phyloP scores from a whole-genome alignment of 2,113 vertebrate genomes.

The Zosterops hypoxanthus region DNA sequence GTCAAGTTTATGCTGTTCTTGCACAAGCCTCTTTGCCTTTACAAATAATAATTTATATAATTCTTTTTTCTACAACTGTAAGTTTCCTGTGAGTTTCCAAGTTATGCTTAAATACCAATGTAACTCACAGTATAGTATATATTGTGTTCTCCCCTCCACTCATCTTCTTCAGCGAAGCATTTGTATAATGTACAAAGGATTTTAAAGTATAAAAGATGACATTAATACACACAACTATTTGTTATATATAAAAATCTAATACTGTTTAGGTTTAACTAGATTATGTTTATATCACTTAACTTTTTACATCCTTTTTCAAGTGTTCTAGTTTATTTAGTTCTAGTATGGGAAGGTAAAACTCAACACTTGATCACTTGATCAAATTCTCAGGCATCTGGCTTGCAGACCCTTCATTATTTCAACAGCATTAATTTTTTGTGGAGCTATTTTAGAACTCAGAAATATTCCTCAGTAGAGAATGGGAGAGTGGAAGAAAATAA shows the following conservation, averaged over 20 bases:
- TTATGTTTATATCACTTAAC: not conserved
- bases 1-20: conserved; percentile 36
- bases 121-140: not conserved
- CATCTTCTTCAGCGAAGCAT: not conserved
- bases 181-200: not conserved
- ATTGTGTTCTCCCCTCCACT: not conserved
- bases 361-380: not conserved
- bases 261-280: not conserved
- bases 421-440: not conserved
- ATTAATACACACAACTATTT: not conserved
- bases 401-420: not conserved
- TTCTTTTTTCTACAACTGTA: not conserved
- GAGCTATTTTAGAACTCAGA: not conserved
- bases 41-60: not conserved
- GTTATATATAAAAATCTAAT: not conserved
- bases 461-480: not conserved
- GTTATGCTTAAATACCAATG: not conserved
- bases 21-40: not conserved
- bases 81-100: not conserved
- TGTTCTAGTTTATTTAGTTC: not conserved
- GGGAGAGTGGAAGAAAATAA: not conserved
- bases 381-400: not conserved
- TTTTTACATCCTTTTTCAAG: not conserved
- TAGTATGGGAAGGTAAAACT: not conserved
- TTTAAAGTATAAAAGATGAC: not conserved